Evolutionary conservation across 2,888 invertebrate genomes (phyloP).

Genomic region (Chrysolina americana): DNA sequence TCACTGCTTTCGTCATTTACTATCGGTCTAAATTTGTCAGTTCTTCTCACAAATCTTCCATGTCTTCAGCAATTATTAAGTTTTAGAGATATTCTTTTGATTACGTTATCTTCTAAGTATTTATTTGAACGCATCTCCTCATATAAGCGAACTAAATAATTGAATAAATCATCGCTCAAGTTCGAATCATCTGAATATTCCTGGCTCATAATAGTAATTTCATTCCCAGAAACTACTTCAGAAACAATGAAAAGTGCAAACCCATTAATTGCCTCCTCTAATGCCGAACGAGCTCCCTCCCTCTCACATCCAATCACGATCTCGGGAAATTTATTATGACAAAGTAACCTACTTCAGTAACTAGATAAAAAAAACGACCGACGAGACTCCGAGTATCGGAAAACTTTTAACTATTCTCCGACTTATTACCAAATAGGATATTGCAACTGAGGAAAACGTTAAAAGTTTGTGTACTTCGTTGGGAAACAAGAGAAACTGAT

Average conservation of each 20-base stretch:
- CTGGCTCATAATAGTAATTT: conserved; percentile 6
- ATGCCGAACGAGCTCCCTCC: conserved; percentile 11
- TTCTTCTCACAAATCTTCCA: too few relatives aligned
- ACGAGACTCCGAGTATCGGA: conserved; percentile 22
- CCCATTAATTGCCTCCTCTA: conserved; percentile 25
- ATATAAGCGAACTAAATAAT: conserved; percentile 6
- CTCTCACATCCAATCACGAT: conserved; percentile 39
- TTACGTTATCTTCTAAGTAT: not conserved
- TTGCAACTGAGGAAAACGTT: conserved; percentile 29
- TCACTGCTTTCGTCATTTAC: too few relatives aligned
- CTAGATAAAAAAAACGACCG: conserved; percentile 33
- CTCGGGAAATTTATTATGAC: conserved; percentile 33
- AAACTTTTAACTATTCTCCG: conserved; percentile 36
- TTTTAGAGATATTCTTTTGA: too few relatives aligned
- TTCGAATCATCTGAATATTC: conserved; percentile 14
- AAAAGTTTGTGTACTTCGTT: conserved; percentile 34
- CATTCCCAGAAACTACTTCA: conserved; percentile 8
- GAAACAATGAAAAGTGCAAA: conserved; percentile 23
- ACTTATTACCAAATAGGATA: conserved; percentile 36
- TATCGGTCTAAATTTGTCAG: too few relatives aligned
- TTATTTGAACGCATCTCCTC: not conserved
- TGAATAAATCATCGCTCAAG: not conserved
- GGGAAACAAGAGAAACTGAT: conserved; percentile 33
- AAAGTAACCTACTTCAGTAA: conserved; percentile 39
- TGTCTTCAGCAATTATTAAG: too few relatives aligned